These are phyloP conservation scores for Dasyprocta punctata DNA, from an alignment of 2,113 vertebrate genomes.

Conservation along the genomic window DNA sequence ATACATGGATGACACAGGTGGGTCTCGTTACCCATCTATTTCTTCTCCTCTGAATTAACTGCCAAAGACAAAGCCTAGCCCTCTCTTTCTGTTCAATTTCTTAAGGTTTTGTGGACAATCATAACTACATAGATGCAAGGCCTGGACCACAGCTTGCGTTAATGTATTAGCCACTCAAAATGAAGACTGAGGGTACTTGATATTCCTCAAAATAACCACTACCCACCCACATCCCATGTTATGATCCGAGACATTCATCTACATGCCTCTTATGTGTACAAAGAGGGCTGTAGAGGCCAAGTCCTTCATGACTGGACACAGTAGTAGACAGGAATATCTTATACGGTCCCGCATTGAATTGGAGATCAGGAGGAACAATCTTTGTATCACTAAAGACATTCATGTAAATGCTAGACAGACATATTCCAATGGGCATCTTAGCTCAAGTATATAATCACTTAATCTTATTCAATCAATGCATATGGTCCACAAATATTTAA, in stretches of 20 bases:
- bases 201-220: neutral
- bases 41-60: neutral
- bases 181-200: neutral
- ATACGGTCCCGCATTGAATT: neutral
- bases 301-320: neutral
- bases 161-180: neutral
- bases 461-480: conserved; percentile 1
- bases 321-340: neutral
- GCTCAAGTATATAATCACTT: neutral
- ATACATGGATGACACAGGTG: neutral
- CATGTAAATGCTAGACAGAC: conserved; percentile 25
- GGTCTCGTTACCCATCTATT: neutral
- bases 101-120: conserved; percentile 25
- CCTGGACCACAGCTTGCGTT: neutral
- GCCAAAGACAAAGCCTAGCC: neutral
- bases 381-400: neutral
- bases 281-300: neutral
- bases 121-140: conserved; percentile 15
- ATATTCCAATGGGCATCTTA: neutral
- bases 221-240: neutral
- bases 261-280: neutral
- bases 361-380: neutral
- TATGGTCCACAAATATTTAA: neutral
- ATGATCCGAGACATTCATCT: conserved; percentile 18
- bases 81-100: neutral